Evolutionary conservation across 2,797 vertebrate genomes (phyloP), one percentile per base, ranked within the genome.

Genomic region (Enoplosus armatus): DNA sequence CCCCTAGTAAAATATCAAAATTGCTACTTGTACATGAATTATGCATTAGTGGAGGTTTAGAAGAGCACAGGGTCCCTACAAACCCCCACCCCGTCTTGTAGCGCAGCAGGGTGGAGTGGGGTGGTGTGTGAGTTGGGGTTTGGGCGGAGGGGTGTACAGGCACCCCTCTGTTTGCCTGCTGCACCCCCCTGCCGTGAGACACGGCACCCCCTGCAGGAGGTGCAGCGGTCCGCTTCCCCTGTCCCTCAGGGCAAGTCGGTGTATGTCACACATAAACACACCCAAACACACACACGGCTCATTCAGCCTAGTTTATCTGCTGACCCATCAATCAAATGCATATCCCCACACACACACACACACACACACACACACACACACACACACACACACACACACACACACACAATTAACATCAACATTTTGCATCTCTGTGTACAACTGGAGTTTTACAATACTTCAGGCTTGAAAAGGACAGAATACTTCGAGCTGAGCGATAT

Each of bases 11-110:
- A 97, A 97, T 96, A 98, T 96, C 95, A 96, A 96, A 97, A 98
- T 98, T 97, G 96, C 96, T 97, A 96, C 96, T 97, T 96, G 95
- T 79, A 93, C 95, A 98, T 99, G 97, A 98, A 98, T 99, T 96
- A 98, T 98, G 97, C 96, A 99, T 98, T 93, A 96, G 94, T 90
- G 92, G 94, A 96, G 96, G 95, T 96, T 97, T 96, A 95, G 96
- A 96, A 94, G 96, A 96, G 96, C 95, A 95, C 85, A 72, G 87
- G 84, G 88, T 90, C 93, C 85, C 79, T 63, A 59, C 85, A 84
- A 81, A 79, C 80, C 85, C 83, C 45, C 69, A 65, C 65, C 85
- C 72, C 83, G 43, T 86, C 89, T 87, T 86, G 64, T 85, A 87
- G 64, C 86, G 11, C 90, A 92, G 88, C 87, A 95, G 94, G 89